These are phyloP conservation scores for Karalla daura DNA, from an alignment of 2,797 vertebrate species.

Conservation along the genomic window DNA sequence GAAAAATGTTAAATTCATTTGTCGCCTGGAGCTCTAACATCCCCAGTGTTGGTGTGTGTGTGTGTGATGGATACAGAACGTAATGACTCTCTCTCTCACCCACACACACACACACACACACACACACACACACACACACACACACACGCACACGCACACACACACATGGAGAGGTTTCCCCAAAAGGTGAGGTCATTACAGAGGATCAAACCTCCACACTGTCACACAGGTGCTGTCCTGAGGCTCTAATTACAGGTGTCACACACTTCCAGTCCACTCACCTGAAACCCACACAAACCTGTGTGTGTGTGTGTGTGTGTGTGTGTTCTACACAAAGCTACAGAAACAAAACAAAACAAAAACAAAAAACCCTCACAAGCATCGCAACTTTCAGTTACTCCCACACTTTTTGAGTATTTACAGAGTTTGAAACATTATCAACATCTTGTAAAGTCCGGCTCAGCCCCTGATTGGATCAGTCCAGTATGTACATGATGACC, in stretches of 20 bases:
- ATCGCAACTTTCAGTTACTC: conserved; percentile 34
- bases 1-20: conserved; percentile 36
- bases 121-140: no score
- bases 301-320: no score
- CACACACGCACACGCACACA: no score
- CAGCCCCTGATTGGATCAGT: conserved; percentile 41
- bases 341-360: no score
- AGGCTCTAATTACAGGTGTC: conserved; percentile 8
- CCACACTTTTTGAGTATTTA: conserved; percentile 76
- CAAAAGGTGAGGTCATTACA: conserved; percentile 13
- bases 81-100: not conserved
- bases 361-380: conserved; percentile 3
- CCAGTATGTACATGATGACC: conserved; percentile 59
- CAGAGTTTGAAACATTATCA: conserved; percentile 61
- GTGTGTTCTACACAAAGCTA: no score
- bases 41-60: not conserved
- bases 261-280: conserved; percentile 18
- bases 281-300: no score
- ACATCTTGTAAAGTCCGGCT: conserved; percentile 53
- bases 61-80: not conserved
- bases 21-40: conserved; percentile 8
- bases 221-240: conserved; percentile 12
- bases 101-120: no score
- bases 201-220: conserved; percentile 3
- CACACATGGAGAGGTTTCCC: no score